Conservation (phyloP, 1,140 invertebrate species). For the Nomia melanderi region DNA sequence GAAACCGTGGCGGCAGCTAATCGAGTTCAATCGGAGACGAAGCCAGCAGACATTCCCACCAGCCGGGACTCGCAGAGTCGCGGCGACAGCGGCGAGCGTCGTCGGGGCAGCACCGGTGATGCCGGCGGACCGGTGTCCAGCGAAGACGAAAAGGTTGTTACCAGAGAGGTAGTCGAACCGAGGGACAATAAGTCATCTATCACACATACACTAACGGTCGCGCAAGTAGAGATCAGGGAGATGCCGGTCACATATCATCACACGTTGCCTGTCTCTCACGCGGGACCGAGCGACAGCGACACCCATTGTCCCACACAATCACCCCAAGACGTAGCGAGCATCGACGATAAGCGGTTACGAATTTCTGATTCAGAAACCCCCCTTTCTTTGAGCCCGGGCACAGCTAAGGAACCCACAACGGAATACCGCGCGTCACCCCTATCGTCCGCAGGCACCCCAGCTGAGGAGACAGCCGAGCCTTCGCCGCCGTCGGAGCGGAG, state of each 20-base stretch:
- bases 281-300: slow-evolving; percentile 39
- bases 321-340: slow-evolving; percentile 1
- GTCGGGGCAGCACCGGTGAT: not conserved
- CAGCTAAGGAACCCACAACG: slow-evolving; percentile 16
- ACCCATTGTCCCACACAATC: slow-evolving; percentile 25
- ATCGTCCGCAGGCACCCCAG: slow-evolving; percentile 12
- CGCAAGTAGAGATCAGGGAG: slow-evolving; percentile 36
- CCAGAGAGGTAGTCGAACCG: slow-evolving; percentile 42
- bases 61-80: not conserved
- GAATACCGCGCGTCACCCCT: slow-evolving; percentile 39
- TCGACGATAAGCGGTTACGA: slow-evolving; percentile 56
- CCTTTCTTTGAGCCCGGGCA: slow-evolving; percentile 47
- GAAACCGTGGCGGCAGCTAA: slow-evolving; percentile 60
- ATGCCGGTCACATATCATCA: slow-evolving; percentile 22
- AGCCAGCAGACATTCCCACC: slow-evolving; percentile 52
- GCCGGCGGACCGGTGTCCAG: slow-evolving; percentile 18
- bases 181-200: slow-evolving; percentile 22
- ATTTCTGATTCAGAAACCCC: slow-evolving; percentile 58
- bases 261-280: slow-evolving; percentile 32
- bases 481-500: slow-evolving; percentile 20
- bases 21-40: slow-evolving; percentile 4
- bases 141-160: slow-evolving; percentile 61
- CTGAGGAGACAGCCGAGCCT: slow-evolving; percentile 9
- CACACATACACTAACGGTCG: slow-evolving; percentile 35
- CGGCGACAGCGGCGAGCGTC: not conserved